phyloP scores from a whole-genome alignment of 1,140 invertebrate genomes.

The Varroa destructor region DNA sequence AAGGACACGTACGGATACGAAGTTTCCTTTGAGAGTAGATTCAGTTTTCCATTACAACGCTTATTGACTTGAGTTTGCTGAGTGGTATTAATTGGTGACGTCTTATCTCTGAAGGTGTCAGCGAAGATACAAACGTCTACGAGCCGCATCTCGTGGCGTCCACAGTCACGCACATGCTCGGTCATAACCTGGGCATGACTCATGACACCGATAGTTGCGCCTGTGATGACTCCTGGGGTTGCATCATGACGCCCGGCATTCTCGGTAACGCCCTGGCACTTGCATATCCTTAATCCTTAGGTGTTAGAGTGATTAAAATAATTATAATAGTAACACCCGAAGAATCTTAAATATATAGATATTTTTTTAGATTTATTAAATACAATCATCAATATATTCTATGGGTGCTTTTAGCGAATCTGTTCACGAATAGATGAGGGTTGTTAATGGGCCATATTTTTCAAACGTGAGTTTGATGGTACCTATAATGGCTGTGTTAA shows the following conservation, averaged over 20 bases:
- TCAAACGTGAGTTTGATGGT: too few relatives aligned
- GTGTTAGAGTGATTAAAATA: constrained; percentile 11
- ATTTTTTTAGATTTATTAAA: too few relatives aligned
- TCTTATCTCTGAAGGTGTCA: constrained; percentile 29
- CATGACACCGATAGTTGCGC: constrained; percentile 71
- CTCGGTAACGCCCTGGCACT: constrained; percentile 41
- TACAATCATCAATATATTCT: too few relatives aligned
- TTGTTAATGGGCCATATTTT: too few relatives aligned
- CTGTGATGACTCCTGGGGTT: constrained; percentile 84
- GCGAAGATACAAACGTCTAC: constrained; percentile 66
- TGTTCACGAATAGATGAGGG: too few relatives aligned
- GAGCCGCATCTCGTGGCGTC: constrained; percentile 82
- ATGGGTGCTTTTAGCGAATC: too few relatives aligned
- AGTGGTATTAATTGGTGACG: background rate
- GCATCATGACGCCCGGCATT: constrained; percentile 84
- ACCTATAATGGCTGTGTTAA: too few relatives aligned
- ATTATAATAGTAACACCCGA: background rate
- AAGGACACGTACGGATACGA: too few relatives aligned
- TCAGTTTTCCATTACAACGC: too few relatives aligned
- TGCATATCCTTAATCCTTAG: background rate
- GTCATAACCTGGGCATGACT: constrained; percentile 85
- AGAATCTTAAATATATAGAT: too few relatives aligned
- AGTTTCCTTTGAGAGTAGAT: too few relatives aligned
- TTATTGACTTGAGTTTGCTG: too few relatives aligned
- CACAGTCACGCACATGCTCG: constrained; percentile 89